Conservation (phyloP, 2,113 vertebrate genomes). For the Silurus glanis region DNA sequence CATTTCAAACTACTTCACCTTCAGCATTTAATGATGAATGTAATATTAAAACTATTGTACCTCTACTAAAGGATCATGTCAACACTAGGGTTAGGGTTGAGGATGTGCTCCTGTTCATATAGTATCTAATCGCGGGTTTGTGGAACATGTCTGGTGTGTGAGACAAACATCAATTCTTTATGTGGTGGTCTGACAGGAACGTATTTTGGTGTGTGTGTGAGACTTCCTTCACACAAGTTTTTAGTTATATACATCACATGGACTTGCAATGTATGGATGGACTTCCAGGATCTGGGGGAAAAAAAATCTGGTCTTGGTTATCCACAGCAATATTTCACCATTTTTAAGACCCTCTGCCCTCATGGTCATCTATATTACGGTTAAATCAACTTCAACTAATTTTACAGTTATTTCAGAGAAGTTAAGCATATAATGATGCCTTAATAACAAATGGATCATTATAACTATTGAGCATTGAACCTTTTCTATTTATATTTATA, state of each 20-base stretch:
- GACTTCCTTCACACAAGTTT: background rate
- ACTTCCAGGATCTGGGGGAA: background rate
- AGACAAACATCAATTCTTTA: background rate
- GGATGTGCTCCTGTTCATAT: constrained; percentile 6
- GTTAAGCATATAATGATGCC: no score
- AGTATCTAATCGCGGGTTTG: no score
- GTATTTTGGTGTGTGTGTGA: background rate
- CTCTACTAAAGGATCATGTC: background rate
- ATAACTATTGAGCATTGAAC: no score
- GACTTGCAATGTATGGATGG: background rate
- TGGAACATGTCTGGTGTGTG: background rate
- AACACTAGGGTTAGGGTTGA: background rate
- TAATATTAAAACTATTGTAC: no score
- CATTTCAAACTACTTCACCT: background rate
- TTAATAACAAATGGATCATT: no score
- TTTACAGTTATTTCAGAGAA: background rate
- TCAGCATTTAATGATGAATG: no score
- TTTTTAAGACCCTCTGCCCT: no score
- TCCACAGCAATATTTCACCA: no score
- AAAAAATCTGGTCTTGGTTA: background rate
- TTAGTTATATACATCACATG: background rate
- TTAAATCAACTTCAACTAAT: background rate
- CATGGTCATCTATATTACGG: background rate
- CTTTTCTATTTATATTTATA: background rate
- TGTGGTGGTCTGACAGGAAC: background rate